Evolutionary conservation across 2,113 vertebrate genomes (phyloP).

Genomic region (Spilogale gracilis): DNA sequence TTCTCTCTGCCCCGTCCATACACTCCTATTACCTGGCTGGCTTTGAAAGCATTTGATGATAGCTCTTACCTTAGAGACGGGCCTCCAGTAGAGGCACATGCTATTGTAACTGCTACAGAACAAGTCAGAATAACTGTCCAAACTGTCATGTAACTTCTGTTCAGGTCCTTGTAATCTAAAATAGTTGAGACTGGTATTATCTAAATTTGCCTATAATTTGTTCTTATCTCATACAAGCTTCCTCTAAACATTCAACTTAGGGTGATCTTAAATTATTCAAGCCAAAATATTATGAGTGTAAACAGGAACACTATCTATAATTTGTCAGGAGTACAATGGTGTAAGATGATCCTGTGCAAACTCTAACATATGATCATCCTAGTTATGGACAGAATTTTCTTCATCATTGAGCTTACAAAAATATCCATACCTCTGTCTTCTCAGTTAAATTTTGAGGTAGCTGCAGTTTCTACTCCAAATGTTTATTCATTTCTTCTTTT

Average conservation of each 20-base stretch:
- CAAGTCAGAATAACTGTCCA: neutral
- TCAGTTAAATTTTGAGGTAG: neutral
- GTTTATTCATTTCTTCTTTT: neutral
- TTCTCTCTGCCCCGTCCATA: neutral
- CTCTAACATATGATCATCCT: neutral
- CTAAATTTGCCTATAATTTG: neutral
- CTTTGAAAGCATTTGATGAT: neutral
- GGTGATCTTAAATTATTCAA: neutral
- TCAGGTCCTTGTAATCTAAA: neutral
- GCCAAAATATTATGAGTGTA: neutral
- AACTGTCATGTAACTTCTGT: neutral
- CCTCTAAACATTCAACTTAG: neutral
- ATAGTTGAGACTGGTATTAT: neutral
- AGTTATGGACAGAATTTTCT: neutral
- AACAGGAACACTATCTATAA: neutral
- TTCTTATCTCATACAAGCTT: neutral
- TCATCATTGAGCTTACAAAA: neutral
- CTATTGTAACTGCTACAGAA: neutral
- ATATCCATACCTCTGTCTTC: neutral
- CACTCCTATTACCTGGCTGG: neutral
- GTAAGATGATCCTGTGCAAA: neutral
- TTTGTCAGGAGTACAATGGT: neutral
- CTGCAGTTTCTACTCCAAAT: neutral
- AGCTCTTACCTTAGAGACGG: neutral
- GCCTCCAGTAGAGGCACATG: neutral